A percentile compares a stretch with the other conserved stretches of the same genome.
phyloP scores from a whole-genome alignment of 2,888 invertebrate species.

The Pterostichus niger region DNA sequence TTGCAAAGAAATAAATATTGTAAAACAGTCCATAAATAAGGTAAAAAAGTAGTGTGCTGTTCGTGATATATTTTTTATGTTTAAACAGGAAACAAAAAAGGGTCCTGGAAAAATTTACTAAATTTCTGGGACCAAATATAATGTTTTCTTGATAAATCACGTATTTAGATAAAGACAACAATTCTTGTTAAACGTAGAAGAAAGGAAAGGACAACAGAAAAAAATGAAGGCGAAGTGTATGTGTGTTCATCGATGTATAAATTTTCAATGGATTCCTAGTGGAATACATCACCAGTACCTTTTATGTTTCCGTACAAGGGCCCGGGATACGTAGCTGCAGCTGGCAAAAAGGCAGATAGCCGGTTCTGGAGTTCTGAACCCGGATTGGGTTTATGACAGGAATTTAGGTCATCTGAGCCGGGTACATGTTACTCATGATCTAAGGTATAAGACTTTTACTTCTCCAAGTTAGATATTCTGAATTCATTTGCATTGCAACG shows the following conservation, averaged over 20 bases:
- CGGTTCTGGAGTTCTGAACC: neutral
- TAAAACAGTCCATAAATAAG: conserved; percentile 3
- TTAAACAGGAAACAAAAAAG: conserved; percentile 26
- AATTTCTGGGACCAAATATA: conserved; percentile 8
- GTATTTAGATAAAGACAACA: neutral
- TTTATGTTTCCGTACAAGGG: neutral
- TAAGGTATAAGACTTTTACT: conserved; percentile 58
- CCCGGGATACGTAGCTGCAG: neutral
- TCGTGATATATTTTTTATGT: conserved; percentile 33
- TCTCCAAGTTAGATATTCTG: conserved; percentile 58
- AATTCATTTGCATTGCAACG: conserved; percentile 61
- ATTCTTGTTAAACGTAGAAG: conserved; percentile 24
- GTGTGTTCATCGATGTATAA: conserved; percentile 55
- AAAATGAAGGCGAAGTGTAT: conserved; percentile 33
- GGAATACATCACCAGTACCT: conserved; percentile 48
- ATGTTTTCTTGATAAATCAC: conserved; percentile 23
- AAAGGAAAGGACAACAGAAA: conserved; percentile 40
- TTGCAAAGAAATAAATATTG: conserved; percentile 31
- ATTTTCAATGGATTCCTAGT: conserved; percentile 47
- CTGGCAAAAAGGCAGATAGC: conserved; percentile 50
- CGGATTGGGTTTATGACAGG: conserved; percentile 55
- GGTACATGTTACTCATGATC: conserved; percentile 46
- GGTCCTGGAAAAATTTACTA: neutral
- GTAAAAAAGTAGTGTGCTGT: conserved; percentile 9
- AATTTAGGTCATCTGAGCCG: conserved; percentile 53